Conservation (phyloP, 2,797 vertebrate genomes). For the Pitangus sulphuratus region DNA sequence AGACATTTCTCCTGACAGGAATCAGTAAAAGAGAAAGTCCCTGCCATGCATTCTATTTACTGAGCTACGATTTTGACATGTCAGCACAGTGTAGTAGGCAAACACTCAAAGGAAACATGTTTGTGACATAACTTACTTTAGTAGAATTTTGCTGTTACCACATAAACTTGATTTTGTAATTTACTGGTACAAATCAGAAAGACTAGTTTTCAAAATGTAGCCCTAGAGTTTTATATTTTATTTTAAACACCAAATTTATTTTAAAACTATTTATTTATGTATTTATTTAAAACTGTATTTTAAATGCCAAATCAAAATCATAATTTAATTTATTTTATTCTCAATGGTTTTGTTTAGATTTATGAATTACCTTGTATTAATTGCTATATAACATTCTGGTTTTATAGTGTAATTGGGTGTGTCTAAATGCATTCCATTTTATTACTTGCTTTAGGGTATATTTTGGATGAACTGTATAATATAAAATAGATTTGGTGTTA, state of each 20-base stretch:
- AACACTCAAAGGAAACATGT: neutral
- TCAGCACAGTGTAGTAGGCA: neutral
- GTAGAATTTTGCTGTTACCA: neutral
- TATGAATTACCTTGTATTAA: constrained; percentile 69
- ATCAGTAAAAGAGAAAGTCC: neutral
- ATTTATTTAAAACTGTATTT: neutral
- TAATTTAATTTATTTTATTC: constrained; percentile 55
- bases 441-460: constrained; percentile 63
- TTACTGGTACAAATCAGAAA: constrained; percentile 1
- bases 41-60: neutral
- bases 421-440: constrained; percentile 65
- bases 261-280: too few species aligned
- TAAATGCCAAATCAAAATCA: constrained; percentile 49
- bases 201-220: neutral
- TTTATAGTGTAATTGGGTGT: constrained; percentile 73
- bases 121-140: constrained; percentile 18
- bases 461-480: constrained; percentile 52
- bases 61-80: neutral
- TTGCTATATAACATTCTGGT: constrained; percentile 52
- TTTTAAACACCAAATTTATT: neutral
- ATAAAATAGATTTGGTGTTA: constrained; percentile 61
- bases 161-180: neutral
- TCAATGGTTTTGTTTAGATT: constrained; percentile 55
- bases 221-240: neutral
- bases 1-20: neutral